These are phyloP conservation scores for Sebastes itinus DNA, from an alignment of 2,797 vertebrate genomes.

Conservation along the genomic window DNA sequence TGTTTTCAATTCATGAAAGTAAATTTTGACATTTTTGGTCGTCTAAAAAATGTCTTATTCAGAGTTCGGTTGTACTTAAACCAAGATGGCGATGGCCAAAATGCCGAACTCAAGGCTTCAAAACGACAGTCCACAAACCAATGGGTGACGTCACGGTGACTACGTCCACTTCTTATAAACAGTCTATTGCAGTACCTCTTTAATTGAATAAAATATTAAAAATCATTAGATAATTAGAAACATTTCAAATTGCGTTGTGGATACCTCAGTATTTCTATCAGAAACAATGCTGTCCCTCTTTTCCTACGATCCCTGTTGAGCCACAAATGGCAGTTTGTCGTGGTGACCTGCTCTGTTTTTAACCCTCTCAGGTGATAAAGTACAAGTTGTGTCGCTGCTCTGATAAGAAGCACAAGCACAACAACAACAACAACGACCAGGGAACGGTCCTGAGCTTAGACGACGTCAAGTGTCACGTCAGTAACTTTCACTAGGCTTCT, in stretches of 20 bases:
- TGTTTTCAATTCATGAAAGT: no score
- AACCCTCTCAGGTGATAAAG: slow-evolving; percentile 89
- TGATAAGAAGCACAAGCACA: slow-evolving; percentile 90
- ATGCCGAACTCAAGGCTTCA: no score
- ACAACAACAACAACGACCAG: slow-evolving; percentile 90
- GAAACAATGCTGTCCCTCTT: background rate
- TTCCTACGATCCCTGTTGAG: background rate
- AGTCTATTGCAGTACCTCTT: no score
- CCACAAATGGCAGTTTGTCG: background rate
- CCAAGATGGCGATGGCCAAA: no score
- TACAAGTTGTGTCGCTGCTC: slow-evolving; percentile 92
- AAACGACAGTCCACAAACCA: no score
- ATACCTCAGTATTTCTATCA: background rate
- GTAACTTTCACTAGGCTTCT: slow-evolving; percentile 82
- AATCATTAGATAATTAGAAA: background rate
- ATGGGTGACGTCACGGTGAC: no score
- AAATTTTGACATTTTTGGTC: no score
- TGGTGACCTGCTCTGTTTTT: background rate
- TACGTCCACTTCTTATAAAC: no score
- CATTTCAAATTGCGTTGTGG: background rate
- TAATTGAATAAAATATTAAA: background rate
- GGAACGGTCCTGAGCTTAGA: slow-evolving; percentile 93
- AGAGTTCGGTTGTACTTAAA: no score
- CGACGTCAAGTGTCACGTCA: slow-evolving; percentile 96
- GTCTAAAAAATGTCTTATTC: no score